Base-by-base conservation (phyloP, 1,140 invertebrate genomes). In the Gerris buenoi region DNA sequence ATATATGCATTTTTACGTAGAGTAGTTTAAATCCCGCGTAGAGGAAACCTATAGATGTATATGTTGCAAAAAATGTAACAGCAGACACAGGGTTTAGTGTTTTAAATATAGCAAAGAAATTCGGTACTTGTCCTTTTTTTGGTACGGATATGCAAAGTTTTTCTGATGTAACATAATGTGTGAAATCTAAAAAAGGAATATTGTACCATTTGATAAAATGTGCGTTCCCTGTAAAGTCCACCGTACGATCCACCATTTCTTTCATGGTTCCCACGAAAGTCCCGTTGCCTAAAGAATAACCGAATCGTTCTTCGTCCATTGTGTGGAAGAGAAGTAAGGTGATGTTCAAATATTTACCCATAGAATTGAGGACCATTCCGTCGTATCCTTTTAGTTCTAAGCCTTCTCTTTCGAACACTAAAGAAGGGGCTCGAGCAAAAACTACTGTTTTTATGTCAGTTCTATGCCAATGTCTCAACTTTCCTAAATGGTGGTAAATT, bases 121-220 rank as follows among this genome's bases (percentile, higher is more conserved):
- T 15, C 5, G 58, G 23, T 14, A 25, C 23, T 22, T 60, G 15
- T 22, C 23, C 58, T 22, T 5, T 60, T 60, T 25, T 60, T 13
- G 58, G 58, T 15, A 60, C 58, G 3, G 58, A 60, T 22, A 60
- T 60, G 22, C 58, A 60, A 5, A 60, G 22, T 22, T 60, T 60
- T 60, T 60, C 58, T 13, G 58, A 22, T 13, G 5, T 60, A 5
- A 60, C 58, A 60, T 60, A 60, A 15, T 60, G 58, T 3, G 58
- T 22, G 58, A 60, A 60, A 13, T 60, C 58, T 22, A 60, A 22
- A 25, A 15, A 15, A 5, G 15, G 5, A 14, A 60, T 22, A 22
- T 60, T 60, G 58, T 60, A 60, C 58, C 58, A 60, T 60, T 60
- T 60, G 23, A 60, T 22, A 22, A 60, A 60, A 25, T 60, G 58